Base-by-base conservation (phyloP, 2,888 invertebrate species). In the Empis stercorea region DNA sequence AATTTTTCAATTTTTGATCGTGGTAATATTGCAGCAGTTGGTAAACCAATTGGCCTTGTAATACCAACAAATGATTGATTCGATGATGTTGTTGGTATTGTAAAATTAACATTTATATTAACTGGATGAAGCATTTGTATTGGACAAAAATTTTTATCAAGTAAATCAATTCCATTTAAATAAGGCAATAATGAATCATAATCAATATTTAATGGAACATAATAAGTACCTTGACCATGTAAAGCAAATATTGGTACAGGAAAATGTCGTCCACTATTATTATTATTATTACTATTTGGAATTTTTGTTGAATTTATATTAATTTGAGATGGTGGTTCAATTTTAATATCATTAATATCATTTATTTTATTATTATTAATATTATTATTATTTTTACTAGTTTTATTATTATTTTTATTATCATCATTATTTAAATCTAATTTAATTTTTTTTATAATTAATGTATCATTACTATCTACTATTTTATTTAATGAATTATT, bases 191-290 rank as follows among this genome's bases (percentile, higher is more conserved):
- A 65, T 34, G 82, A 73, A 44, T 81, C 75, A 58, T 82, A 80
- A 56, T 88, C 88, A 45, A 92, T 74, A 53, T 83, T 84, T 50
- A 93, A 70, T 1, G 94, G 93, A 46, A 94, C 78, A 71, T 94
- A 94, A 69, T 85, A 93, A 43, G 81, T 76, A 37, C 93, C 92
- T 53, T 83, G 80, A n/a, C 89, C 78, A 65, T 93, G 91, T 34
- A 94, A 72, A 4, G 89, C 92, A 66, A 94, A 94, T 36, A 92
- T 84, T 0, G 94, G 93, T 43, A 93, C 82, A 44, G 78, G 75
- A 53, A 78, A 65, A 30, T 53, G 52, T 36, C 54, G 52, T 10
- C 38, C 49, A 48, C 23, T 23, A 32, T 23, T 15, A 44, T 34
- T 40, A 44, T 46, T 48, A 41, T 42, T 27, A 43, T 11, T 43